Base-by-base conservation (phyloP, 2,888 invertebrate species). In the Trissolcus japonicus region DNA sequence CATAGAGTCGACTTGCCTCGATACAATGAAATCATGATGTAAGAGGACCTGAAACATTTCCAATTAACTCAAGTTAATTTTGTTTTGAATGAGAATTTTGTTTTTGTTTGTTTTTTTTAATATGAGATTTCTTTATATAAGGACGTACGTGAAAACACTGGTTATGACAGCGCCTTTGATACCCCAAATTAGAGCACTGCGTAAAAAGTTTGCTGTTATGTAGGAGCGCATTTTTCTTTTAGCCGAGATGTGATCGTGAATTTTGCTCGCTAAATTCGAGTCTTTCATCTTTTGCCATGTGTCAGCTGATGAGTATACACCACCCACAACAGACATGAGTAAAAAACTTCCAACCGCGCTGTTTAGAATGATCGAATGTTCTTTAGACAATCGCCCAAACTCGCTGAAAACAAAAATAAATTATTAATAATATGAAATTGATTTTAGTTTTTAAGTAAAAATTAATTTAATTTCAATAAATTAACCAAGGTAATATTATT, bases 1-100 rank as follows among this genome's bases (percentile, higher is more conserved):
- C 62, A 4, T 35, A 71, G 13, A 17, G 63, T 57, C 19, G 71
- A 71, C 21, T 71, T 62, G 41, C 71, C 71, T 43, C 71, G 21
- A 21, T 71, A 71, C 4, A 71, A 13, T 9, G 71, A 63, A 35
- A 63, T 63, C 4, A 19, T 35, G 0, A 53, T 21, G 13, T 2
- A 16, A 17, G 41, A 40, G 25, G 21, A 41, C n/a, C 59, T 67
- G 29, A 14, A 56, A 59, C 43, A 54, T 25, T 25, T 25, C 4
- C 25, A 25, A 43, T n/a, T n/a, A 11, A 11, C 41, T n/a, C n/a
- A n/a, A 17, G 21, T 35, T 21, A 7, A 53, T 25, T 21, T 53
- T 53, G 19, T n/a, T n/a, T n/a, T 2, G 3, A 53, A 13, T 17
- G 16, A 6, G 2, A 53, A n/a, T n/a, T n/a, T n/a, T n/a, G n/a